phyloP scores from a whole-genome alignment of 2,888 invertebrate genomes.

The Chironomus tentans region DNA sequence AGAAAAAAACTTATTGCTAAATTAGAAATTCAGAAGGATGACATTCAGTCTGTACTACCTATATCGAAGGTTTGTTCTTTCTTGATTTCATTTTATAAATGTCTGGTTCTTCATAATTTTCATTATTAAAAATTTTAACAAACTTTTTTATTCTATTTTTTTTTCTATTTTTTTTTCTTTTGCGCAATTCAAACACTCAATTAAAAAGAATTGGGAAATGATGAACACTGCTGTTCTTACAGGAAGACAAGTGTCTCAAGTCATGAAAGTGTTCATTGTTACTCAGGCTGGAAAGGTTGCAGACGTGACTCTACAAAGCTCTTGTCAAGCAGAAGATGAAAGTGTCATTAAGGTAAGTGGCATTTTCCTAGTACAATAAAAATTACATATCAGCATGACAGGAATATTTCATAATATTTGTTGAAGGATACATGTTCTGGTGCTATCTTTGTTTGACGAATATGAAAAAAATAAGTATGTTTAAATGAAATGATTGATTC shows the following conservation, averaged over 20 bases:
- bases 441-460: no score
- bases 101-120: no score
- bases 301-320: constrained; percentile 89
- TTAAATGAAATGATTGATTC: no score
- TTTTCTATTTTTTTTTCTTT: background rate
- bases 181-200: background rate
- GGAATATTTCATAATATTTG: no score
- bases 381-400: no score
- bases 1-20: constrained; percentile 66
- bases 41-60: constrained; percentile 85
- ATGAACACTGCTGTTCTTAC: constrained; percentile 93
- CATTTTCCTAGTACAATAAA: background rate
- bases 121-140: no score
- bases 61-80: constrained; percentile 74
- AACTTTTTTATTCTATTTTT: no score
- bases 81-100: background rate
- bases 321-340: constrained; percentile 91
- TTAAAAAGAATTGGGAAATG: constrained; percentile 81
- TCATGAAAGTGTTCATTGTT: constrained; percentile 92
- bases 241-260: constrained; percentile 85
- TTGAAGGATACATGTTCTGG: no score
- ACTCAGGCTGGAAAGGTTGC: constrained; percentile 89
- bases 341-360: constrained; percentile 80
- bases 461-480: no score
- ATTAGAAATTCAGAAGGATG: constrained; percentile 85